Conservation (phyloP, 1,140 invertebrate genomes). For the Drosophila busckii region DNA sequence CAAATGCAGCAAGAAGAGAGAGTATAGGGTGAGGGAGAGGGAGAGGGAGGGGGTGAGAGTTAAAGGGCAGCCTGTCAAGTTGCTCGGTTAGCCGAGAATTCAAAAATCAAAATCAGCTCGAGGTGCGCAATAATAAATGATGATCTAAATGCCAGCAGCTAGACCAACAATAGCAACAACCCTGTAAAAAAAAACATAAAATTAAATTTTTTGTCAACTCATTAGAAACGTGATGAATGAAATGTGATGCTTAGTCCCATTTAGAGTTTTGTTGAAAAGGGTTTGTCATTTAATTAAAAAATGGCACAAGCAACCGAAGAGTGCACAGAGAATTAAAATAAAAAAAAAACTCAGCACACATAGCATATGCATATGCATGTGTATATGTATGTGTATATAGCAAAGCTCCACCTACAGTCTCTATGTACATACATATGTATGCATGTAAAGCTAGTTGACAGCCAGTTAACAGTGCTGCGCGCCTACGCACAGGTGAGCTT, state of each 20-base stretch:
- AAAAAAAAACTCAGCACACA: too few relatives aligned
- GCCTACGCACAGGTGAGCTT: slow-evolving; percentile 39
- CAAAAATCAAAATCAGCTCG: slow-evolving; percentile 38
- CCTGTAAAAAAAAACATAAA: slow-evolving; percentile 31
- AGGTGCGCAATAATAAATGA: slow-evolving; percentile 43
- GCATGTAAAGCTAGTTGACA: slow-evolving; percentile 4
- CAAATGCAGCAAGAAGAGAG: too few relatives aligned
- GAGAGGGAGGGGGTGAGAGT: not conserved
- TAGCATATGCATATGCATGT: too few relatives aligned
- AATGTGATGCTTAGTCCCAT: slow-evolving; percentile 13
- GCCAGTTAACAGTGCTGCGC: slow-evolving; percentile 29
- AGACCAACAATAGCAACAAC: slow-evolving; percentile 15
- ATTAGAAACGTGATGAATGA: slow-evolving; percentile 44
- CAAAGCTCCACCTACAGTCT: slow-evolving; percentile 29
- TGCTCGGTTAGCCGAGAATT: slow-evolving; percentile 30
- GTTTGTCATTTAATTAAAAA: slow-evolving; percentile 38
- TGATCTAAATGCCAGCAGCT: slow-evolving; percentile 19
- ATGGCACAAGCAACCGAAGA: not conserved
- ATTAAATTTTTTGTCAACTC: slow-evolving; percentile 43
- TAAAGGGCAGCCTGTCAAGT: slow-evolving; percentile 18
- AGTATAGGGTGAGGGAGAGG: slow-evolving; percentile 15
- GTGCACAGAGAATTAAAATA: too few relatives aligned
- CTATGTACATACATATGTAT: not conserved
- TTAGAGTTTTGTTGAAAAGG: slow-evolving; percentile 36
- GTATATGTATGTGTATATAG: slow-evolving; percentile 3